A percentile compares a stretch with the other conserved stretches of the same genome.
These are phyloP conservation scores for Strongylocentrotus purpuratus DNA, from an alignment of 35 echinoderm and acorn worm species.

Conservation along the genomic window DNA sequence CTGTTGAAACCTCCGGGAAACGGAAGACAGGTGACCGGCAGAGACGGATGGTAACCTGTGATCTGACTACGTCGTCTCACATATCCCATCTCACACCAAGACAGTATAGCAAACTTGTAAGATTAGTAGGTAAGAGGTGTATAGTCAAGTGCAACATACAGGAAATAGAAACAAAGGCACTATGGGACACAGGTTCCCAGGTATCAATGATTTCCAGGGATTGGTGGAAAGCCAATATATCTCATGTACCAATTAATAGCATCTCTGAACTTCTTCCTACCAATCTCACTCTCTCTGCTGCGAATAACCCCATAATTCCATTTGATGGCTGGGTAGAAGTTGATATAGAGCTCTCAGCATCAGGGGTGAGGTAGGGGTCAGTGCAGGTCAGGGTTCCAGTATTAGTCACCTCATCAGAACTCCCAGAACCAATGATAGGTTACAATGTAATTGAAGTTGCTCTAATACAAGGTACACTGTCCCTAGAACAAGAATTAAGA, in stretches of 20 bases:
- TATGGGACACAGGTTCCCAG: constrained; percentile 82
- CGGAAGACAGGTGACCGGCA: constrained; percentile 12
- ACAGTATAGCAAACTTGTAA: constrained; percentile 14
- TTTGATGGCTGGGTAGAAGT: constrained; percentile 71
- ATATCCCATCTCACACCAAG: constrained; percentile 46
- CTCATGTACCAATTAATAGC: constrained; percentile 44
- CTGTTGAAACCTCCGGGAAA: no score
- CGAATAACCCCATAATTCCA: constrained; percentile 63
- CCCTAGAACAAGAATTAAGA: background rate
- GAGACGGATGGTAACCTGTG: constrained; percentile 28
- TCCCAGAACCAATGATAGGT: constrained; percentile 72
- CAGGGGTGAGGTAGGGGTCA: background rate
- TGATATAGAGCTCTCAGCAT: constrained; percentile 13
- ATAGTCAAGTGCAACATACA: constrained; percentile 49
- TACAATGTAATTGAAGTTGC: constrained; percentile 72
- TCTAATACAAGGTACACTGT: background rate
- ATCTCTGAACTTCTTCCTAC: constrained; percentile 50
- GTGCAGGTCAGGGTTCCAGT: constrained; percentile 50
- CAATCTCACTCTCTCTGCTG: constrained; percentile 62
- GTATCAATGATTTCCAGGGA: constrained; percentile 65
- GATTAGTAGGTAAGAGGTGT: constrained; percentile 57
- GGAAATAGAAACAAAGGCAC: background rate
- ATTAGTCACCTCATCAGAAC: constrained; percentile 52
- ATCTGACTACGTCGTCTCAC: background rate
- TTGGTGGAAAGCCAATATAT: constrained; percentile 50